Evolutionary conservation across 2,888 invertebrate genomes (phyloP), one percentile per base, ranked within the genome.

Genomic region (Pheosia tremula): DNA sequence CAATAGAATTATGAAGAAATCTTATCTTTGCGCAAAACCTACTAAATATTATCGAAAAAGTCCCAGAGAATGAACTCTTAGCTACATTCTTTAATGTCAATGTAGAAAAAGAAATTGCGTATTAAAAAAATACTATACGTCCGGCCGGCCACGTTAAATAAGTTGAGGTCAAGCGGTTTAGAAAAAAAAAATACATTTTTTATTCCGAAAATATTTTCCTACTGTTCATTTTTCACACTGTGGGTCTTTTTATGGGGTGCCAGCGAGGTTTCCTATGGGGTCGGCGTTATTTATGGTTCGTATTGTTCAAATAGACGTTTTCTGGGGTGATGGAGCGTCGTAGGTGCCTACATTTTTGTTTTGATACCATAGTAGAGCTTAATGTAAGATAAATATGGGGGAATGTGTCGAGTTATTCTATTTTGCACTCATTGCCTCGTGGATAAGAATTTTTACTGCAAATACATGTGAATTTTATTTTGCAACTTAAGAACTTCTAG

Each of bases 271-370:
- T 71, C 72, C 66, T 71, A 68, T 66, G 81, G 82, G 79, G 77
- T 68, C 63, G 60, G 60, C 62, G 74, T 83, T 84, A 84, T 87
- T 86, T 86, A 86, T 84, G 66, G 78, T 78, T 61, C 69, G 72
- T 75, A 75, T 81, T 79, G 77, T 74, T 69, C 76, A 80, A 82
- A 79, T 81, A 76, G 80, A 80, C 82, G 64, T 68, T 72, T 69
- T 66, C 45, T 62, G 60, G 69, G 72, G 74, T 66, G 62, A 61
- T 62, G 63, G 61, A 59, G 61, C 65, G 64, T 60, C 69, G 63
- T 63, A 24, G 24, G 24, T 24, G 24, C 2, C 24, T 24, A 52
- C 70, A 74, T 74, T 71, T 56, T 60, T 63, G 65, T 63, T 66
- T 67, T 68, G 68, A 59, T 60, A 60, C 59, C 59, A 9, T 55